phyloP scores from a whole-genome alignment of 2,797 vertebrate genomes.

The Fistularia tabacaria region DNA sequence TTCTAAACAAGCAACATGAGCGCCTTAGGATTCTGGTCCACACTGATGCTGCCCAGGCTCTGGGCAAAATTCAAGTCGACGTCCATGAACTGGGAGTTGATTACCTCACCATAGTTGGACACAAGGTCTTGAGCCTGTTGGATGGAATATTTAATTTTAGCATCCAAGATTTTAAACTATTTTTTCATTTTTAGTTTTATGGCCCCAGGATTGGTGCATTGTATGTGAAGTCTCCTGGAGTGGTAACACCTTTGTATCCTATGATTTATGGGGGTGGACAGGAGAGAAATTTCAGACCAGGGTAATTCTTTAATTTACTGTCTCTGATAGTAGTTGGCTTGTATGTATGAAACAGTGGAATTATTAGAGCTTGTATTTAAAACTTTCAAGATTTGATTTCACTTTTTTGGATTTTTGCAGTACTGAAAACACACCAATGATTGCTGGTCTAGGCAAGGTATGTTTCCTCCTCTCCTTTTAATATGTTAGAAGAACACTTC shows the following conservation, averaged over 20 bases:
- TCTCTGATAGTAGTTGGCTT: background rate
- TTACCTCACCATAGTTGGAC: conserved; percentile 92
- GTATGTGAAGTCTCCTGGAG: conserved; percentile 76
- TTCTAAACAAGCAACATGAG: conserved; percentile 68
- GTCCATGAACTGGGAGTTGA: conserved; percentile 86
- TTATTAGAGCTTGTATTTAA: background rate
- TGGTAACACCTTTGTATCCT: conserved; percentile 77
- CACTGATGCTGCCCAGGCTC: conserved; percentile 90
- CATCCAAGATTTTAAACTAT: background rate
- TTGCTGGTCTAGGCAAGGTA: conserved; percentile 94
- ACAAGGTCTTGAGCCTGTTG: conserved; percentile 80
- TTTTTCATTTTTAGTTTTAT: conserved; percentile 80
- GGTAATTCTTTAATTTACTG: conserved; percentile 70
- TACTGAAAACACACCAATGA: conserved; percentile 97
- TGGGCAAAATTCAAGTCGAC: conserved; percentile 87
- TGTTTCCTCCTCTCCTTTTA: background rate
- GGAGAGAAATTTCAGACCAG: conserved; percentile 89
- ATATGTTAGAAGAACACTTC: background rate
- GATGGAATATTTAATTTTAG: background rate
- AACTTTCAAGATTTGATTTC: background rate
- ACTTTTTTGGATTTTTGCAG: conserved; percentile 68
- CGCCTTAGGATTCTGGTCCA: conserved; percentile 79
- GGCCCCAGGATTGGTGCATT: conserved; percentile 88
- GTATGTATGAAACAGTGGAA: background rate
- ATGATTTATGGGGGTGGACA: conserved; percentile 94